These are phyloP conservation scores for Axinella damicornis DNA, from an alignment of 37 sponge, comb jelly and placozoan genomes.

Conservation along the genomic window DNA sequence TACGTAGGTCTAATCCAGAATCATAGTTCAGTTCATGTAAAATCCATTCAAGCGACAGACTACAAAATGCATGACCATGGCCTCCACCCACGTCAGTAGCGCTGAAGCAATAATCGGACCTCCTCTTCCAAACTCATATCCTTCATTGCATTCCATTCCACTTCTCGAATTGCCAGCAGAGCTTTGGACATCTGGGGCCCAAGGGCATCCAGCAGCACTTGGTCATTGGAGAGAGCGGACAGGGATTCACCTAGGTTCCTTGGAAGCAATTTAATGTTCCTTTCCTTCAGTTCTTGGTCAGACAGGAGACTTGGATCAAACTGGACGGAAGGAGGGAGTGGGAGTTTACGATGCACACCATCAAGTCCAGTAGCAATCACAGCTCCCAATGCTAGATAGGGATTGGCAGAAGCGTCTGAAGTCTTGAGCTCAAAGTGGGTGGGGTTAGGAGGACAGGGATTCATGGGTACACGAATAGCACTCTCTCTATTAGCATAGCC, in stretches of 20 bases:
- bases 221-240: neutral
- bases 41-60: too few species aligned
- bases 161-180: neutral
- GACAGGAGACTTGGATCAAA: constrained; percentile 35
- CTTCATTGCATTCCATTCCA: constrained; percentile 38
- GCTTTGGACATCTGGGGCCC: constrained; percentile 10
- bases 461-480: constrained; percentile 36
- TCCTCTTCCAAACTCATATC: constrained; percentile 30
- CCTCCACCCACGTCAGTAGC: constrained; percentile 25
- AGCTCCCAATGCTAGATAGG: constrained; percentile 54
- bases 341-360: constrained; percentile 43
- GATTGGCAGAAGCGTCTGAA: constrained; percentile 43
- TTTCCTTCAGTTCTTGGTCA: constrained; percentile 28
- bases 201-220: constrained; percentile 23
- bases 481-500: constrained; percentile 54
- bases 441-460: neutral
- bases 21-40: too few species aligned
- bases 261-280: constrained; percentile 33
- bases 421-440: constrained; percentile 63
- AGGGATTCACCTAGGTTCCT: constrained; percentile 14
- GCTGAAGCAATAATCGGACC: constrained; percentile 9
- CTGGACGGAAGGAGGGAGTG: constrained; percentile 6
- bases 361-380: constrained; percentile 58
- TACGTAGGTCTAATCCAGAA: too few species aligned
- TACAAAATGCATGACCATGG: too few species aligned